phyloP scores from a whole-genome alignment of 2,888 invertebrate genomes.

The Loripinus fragilis region DNA sequence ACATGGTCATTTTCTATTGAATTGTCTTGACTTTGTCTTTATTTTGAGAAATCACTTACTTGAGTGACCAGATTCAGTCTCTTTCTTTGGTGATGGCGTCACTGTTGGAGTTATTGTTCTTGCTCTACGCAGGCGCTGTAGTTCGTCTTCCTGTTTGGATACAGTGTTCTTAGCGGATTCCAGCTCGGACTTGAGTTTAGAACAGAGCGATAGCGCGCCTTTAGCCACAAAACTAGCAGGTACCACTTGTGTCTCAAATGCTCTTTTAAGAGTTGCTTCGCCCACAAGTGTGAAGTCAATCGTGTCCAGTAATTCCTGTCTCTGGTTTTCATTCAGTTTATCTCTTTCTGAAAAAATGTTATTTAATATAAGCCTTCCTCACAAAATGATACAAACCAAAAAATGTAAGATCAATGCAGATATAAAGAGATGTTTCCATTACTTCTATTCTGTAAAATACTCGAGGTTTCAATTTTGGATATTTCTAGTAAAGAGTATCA shows the following conservation, averaged over 20 bases:
- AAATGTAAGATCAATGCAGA: too few relatives aligned
- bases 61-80: conserved; percentile 49
- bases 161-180: conserved; percentile 75
- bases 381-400: too few relatives aligned
- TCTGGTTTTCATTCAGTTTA: conserved; percentile 69
- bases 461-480: too few relatives aligned
- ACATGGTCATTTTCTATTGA: too few relatives aligned
- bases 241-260: conserved; percentile 77
- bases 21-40: too few relatives aligned
- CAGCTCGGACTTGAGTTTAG: conserved; percentile 74
- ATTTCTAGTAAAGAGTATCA: too few relatives aligned
- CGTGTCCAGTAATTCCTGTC: conserved; percentile 70
- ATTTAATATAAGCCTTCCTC: too few relatives aligned
- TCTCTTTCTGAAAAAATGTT: conserved; percentile 74
- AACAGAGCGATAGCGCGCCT: conserved; percentile 78
- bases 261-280: conserved; percentile 76
- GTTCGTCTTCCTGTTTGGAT: conserved; percentile 75
- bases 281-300: conserved; percentile 78
- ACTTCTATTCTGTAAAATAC: too few relatives aligned
- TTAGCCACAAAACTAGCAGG: conserved; percentile 74
- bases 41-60: conserved; percentile 45
- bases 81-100: conserved; percentile 51
- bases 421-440: too few relatives aligned
- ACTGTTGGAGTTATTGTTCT: conserved; percentile 55
- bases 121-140: conserved; percentile 63